Percentiles rank a stretch among this genome's conserved stretches.
These are phyloP conservation scores for Lepidocolaptes lacrymiger DNA, from an alignment of 2,797 vertebrate genomes.

Conservation along the genomic window DNA sequence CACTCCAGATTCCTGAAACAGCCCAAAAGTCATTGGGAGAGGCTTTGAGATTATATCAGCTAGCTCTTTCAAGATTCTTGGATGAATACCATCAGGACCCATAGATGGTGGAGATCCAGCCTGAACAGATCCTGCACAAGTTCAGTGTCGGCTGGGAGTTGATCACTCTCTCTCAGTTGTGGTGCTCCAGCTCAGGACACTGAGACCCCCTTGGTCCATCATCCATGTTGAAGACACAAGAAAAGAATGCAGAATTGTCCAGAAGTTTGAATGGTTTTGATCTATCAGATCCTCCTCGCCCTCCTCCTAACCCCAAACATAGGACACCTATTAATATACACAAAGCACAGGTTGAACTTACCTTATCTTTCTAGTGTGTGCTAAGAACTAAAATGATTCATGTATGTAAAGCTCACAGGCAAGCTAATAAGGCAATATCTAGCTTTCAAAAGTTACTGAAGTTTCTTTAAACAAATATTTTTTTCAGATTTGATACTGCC, in stretches of 20 bases:
- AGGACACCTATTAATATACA: neutral
- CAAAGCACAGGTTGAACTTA: neutral
- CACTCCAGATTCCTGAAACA: neutral
- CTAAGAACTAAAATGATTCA: neutral
- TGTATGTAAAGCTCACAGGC: neutral
- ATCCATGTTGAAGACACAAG: neutral
- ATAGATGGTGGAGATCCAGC: neutral
- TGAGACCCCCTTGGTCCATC: neutral
- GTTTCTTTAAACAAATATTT: neutral
- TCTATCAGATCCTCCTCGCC: neutral
- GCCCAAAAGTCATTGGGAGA: accelerated
- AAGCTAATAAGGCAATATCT: neutral
- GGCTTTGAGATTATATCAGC: neutral
- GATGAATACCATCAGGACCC: neutral
- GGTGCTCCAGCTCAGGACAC: neutral
- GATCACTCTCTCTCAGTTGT: neutral
- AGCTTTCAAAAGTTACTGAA: neutral
- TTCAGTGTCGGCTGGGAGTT: neutral
- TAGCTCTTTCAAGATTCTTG: neutral
- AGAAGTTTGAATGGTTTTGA: neutral
- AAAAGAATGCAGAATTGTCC: neutral
- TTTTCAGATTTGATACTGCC: neutral
- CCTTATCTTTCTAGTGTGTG: neutral
- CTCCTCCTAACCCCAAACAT: neutral
- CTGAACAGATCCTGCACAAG: neutral